These are phyloP conservation scores for Fistularia tabacaria DNA, from an alignment of 2,797 vertebrate species.

Conservation along the genomic window DNA sequence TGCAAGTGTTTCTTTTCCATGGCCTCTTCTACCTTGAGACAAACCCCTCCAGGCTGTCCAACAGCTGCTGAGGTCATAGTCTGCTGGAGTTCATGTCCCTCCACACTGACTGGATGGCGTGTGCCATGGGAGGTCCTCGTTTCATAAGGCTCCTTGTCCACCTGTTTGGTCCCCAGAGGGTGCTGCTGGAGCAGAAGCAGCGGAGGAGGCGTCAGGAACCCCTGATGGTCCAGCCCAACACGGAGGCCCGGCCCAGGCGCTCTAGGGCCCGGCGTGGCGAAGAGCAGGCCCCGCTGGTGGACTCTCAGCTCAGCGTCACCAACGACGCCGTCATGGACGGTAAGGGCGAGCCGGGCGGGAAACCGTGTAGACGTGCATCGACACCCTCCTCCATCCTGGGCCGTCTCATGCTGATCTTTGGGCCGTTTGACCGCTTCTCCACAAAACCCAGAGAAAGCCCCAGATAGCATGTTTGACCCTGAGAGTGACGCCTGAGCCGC, in stretches of 20 bases:
- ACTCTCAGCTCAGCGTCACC: constrained; percentile 61
- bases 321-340: constrained; percentile 80
- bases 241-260: constrained; percentile 78
- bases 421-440: no score
- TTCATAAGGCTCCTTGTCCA: neutral
- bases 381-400: no score
- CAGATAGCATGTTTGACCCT: no score
- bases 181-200: constrained; percentile 91
- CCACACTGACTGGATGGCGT: neutral
- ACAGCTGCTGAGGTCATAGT: no score
- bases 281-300: constrained; percentile 86
- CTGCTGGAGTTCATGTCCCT: no score
- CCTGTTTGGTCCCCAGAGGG: constrained; percentile 72
- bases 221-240: constrained; percentile 92
- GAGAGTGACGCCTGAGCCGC: no score
- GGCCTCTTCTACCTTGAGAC: no score
- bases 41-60: no score
- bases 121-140: neutral
- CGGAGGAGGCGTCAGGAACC: constrained; percentile 88
- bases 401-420: no score
- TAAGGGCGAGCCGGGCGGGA: constrained; percentile 49
- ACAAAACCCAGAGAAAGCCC: no score
- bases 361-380: no score
- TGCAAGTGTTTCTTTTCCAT: no score
- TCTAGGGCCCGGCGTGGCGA: constrained; percentile 76